Evolutionary conservation across 2,888 invertebrate genomes (phyloP).

Genomic region (Cordilura impudica): DNA sequence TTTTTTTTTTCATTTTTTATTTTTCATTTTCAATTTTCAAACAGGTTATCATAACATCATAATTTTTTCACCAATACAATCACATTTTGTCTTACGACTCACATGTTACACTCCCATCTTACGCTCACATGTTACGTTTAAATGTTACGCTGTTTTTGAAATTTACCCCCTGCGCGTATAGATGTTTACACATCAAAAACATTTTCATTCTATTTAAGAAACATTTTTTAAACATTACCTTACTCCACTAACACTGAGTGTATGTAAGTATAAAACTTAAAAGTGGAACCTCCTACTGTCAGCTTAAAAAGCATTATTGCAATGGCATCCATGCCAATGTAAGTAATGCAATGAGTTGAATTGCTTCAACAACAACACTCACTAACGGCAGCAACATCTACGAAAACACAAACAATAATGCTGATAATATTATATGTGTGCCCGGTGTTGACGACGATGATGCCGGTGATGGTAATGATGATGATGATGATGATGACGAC

Average conservation of each 20-base stretch:
- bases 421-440: conserved; percentile 12
- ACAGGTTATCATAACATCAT: too few relatives aligned
- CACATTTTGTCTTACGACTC: too few relatives aligned
- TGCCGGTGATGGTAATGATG: not conserved
- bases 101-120: too few relatives aligned
- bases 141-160: too few relatives aligned
- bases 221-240: not conserved
- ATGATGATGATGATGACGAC: conserved; percentile 9
- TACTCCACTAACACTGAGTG: conserved; percentile 2
- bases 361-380: conserved; percentile 53
- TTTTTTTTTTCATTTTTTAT: too few relatives aligned
- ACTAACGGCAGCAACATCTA: conserved; percentile 9
- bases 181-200: too few relatives aligned
- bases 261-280: conserved; percentile 17
- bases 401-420: conserved; percentile 7
- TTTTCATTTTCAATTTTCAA: too few relatives aligned
- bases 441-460: conserved; percentile 18
- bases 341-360: conserved; percentile 57
- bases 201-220: not conserved
- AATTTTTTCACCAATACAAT: too few relatives aligned
- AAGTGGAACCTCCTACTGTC: conserved; percentile 59
- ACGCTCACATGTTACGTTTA: too few relatives aligned
- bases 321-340: conserved; percentile 56
- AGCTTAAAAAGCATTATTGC: conserved; percentile 53
- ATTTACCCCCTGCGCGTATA: too few relatives aligned